Percentiles rank a stretch among this genome's conserved stretches.
Evolutionary conservation across 2,113 vertebrate genomes (phyloP).

Genomic region (Rostratula benghalensis): DNA sequence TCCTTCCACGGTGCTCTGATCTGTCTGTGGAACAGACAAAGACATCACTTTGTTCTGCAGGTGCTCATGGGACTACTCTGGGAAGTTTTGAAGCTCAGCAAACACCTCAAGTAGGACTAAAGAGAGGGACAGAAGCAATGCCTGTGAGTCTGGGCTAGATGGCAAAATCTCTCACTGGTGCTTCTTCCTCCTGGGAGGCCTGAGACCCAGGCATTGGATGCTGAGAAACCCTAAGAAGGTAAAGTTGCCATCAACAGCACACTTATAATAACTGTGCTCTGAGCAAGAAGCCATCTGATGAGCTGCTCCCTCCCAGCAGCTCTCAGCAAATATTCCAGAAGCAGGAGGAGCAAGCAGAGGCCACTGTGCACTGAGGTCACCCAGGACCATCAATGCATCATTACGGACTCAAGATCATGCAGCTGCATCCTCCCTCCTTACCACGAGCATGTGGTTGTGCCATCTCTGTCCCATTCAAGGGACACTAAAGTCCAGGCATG

Average conservation of each 20-base stretch:
- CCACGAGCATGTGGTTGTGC: not conserved
- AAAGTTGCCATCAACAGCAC: not conserved
- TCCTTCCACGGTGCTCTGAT: not conserved
- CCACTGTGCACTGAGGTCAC: not conserved
- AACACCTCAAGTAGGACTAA: not conserved
- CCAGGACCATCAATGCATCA: not conserved
- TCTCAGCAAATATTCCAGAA: not conserved
- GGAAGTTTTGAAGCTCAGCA: not conserved
- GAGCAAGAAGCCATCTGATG: not conserved
- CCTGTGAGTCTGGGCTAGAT: not conserved
- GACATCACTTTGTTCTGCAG: not conserved
- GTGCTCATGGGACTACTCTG: not conserved
- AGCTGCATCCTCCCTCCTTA: not conserved
- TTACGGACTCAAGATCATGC: not conserved
- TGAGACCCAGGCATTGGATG: not conserved
- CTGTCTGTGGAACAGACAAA: not conserved
- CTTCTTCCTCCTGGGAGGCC: not conserved
- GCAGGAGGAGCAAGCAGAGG: not conserved
- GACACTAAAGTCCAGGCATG: not conserved
- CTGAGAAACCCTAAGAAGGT: not conserved
- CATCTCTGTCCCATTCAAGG: not conserved
- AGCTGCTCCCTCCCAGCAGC: not conserved
- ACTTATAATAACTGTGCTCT: rapidly evolving
- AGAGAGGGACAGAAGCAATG: not conserved
- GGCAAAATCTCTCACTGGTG: not conserved